phyloP scores from a whole-genome alignment of 2,888 invertebrate genomes.

The Phrixothrix hirtus region DNA sequence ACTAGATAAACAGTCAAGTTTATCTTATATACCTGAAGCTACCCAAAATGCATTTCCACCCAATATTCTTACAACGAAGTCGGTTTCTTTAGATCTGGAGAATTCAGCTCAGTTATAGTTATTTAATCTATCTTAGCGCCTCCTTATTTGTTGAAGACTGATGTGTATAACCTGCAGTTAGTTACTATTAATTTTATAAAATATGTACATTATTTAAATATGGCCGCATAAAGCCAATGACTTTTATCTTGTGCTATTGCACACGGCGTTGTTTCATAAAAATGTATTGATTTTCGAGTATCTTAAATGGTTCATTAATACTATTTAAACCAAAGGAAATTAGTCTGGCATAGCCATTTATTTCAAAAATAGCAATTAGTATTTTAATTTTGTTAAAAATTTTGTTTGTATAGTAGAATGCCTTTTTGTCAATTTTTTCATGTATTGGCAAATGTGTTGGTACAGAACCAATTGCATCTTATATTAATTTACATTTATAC shows the following conservation, averaged over 20 bases:
- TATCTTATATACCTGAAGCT: constrained; percentile 12
- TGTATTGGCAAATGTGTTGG: no score
- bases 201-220: constrained; percentile 9
- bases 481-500: constrained; percentile 14
- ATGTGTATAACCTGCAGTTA: constrained; percentile 29
- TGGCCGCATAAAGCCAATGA: constrained; percentile 12
- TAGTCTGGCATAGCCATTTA: no score
- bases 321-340: no score
- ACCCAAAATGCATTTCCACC: constrained; percentile 9
- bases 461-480: background rate
- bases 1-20: constrained; percentile 38
- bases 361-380: no score
- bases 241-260: constrained; percentile 11
- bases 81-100: constrained; percentile 24
- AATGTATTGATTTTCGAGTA: background rate
- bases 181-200: constrained; percentile 21
- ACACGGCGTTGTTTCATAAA: constrained; percentile 9
- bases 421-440: no score
- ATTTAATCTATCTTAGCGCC: constrained; percentile 19
- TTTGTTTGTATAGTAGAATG: no score
- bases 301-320: background rate
- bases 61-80: constrained; percentile 25
- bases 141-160: constrained; percentile 34
- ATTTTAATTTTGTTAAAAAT: no score
- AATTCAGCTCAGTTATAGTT: constrained; percentile 31